Evolutionary conservation across 2,797 vertebrate species (phyloP), one percentile per base, ranked within the genome.

Genomic region (Aulostomus chinensis): DNA sequence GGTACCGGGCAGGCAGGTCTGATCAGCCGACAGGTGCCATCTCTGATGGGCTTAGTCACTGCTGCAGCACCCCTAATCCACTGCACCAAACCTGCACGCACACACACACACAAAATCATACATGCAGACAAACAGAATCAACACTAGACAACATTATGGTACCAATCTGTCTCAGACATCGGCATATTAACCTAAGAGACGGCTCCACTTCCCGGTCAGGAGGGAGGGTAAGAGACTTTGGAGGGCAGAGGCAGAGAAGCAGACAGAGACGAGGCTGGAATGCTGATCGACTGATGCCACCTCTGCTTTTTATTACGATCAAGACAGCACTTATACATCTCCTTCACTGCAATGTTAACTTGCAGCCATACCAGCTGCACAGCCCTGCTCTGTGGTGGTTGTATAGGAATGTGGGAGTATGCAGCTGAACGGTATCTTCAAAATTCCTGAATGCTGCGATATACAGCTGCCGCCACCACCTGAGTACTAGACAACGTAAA

Each of bases 11-110:
- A 13, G 31, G 5, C 35, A 43, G 31, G 28, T n/a, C 30, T 43
- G 47, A 58, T 60, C 47, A 45, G 45, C 32, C 58, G 64, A 52
- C 58, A 67, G 56, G 40, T 69, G 55, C 59, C 54, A 32, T 16
- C 47, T 69, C n/a, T 66, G 58, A 74, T 65, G 45, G 41, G 45
- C 47, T 80, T 64, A 68, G 68, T 67, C 62, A 63, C 59, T 68
- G 54, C 66, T 75, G 73, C 75, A 80, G 67, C 50, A 33, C 35
- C 64, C 14, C 37, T 80, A 80, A 78, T 78, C 62, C 65, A 66
- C 41, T 80, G 71, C 80, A 76, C 22, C 76, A 80, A 81, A 70
- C 51, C 20, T 17, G 17, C 31, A 53, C 30, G 48, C 26, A 58
- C 58, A 63, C 20, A 25, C 6, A 32, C 13, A 31, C 40, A 56